phyloP scores from a whole-genome alignment of 2,888 invertebrate genomes.

The Trichopoda pennipes region DNA sequence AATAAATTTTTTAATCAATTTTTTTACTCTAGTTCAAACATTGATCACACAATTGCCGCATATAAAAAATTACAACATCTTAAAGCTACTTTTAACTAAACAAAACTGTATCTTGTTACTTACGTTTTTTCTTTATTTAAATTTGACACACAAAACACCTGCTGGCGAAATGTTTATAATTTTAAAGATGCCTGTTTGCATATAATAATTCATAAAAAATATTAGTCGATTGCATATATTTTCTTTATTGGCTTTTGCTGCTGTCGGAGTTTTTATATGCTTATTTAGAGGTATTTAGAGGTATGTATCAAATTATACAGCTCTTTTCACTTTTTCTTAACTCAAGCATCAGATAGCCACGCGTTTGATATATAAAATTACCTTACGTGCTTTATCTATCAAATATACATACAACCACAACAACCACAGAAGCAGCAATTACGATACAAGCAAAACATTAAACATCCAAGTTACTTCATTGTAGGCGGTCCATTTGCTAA shows the following conservation, averaged over 20 bases:
- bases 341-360: slow-evolving; percentile 56
- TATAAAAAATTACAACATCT: slow-evolving; percentile 22
- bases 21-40: slow-evolving; percentile 10
- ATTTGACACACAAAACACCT: slow-evolving; percentile 62
- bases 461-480: slow-evolving; percentile 55
- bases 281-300: slow-evolving; percentile 11
- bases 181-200: background rate
- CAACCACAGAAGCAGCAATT: slow-evolving; percentile 33
- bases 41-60: slow-evolving; percentile 4
- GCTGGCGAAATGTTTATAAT: slow-evolving; percentile 18
- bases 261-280: slow-evolving; percentile 24
- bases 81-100: background rate
- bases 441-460: slow-evolving; percentile 32
- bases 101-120: slow-evolving; percentile 44
- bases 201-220: background rate
- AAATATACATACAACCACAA: slow-evolving; percentile 9
- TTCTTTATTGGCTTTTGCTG: slow-evolving; percentile 51
- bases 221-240: slow-evolving; percentile 28
- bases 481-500: slow-evolving; percentile 62
- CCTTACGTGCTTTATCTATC: slow-evolving; percentile 53
- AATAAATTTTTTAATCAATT: slow-evolving; percentile 7
- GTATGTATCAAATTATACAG: slow-evolving; percentile 6
- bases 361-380: slow-evolving; percentile 62
- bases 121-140: background rate
- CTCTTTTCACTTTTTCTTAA: slow-evolving; percentile 11